These are phyloP conservation scores for Amiota communis DNA, from an alignment of 2,888 invertebrate species.

Conservation along the genomic window DNA sequence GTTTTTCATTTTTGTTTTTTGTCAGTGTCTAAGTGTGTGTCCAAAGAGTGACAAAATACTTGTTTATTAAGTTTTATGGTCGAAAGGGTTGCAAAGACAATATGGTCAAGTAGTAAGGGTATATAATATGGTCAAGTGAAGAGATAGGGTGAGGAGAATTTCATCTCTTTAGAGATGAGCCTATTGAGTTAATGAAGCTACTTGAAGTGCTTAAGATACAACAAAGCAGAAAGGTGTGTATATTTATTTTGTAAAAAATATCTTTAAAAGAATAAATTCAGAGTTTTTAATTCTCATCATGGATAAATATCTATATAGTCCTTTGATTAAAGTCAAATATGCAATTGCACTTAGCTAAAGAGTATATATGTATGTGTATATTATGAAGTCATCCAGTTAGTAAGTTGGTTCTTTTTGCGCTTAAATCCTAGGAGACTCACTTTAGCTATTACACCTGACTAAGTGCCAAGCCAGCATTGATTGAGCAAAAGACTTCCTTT, in stretches of 20 bases:
- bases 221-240: too few relatives aligned
- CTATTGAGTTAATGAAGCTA: too few relatives aligned
- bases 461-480: constrained; percentile 22
- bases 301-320: not conserved
- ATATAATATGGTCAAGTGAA: too few relatives aligned
- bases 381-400: too few relatives aligned
- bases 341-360: not conserved
- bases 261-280: too few relatives aligned
- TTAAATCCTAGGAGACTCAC: constrained; percentile 16
- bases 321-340: constrained; percentile 27
- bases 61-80: constrained; percentile 66
- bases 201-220: too few relatives aligned
- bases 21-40: constrained; percentile 43
- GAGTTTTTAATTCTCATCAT: too few relatives aligned
- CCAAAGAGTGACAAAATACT: constrained; percentile 61
- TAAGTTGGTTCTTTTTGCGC: not conserved
- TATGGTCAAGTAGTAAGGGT: too few relatives aligned
- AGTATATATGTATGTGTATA: too few relatives aligned
- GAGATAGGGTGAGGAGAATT: too few relatives aligned
- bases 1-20: not conserved
- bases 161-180: too few relatives aligned
- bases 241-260: too few relatives aligned
- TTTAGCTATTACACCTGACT: constrained; percentile 26
- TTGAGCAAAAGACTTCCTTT: constrained; percentile 20
- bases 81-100: not conserved